Conservation (phyloP, 2,797 vertebrate genomes). For the Hylomyscus alleni region DNA sequence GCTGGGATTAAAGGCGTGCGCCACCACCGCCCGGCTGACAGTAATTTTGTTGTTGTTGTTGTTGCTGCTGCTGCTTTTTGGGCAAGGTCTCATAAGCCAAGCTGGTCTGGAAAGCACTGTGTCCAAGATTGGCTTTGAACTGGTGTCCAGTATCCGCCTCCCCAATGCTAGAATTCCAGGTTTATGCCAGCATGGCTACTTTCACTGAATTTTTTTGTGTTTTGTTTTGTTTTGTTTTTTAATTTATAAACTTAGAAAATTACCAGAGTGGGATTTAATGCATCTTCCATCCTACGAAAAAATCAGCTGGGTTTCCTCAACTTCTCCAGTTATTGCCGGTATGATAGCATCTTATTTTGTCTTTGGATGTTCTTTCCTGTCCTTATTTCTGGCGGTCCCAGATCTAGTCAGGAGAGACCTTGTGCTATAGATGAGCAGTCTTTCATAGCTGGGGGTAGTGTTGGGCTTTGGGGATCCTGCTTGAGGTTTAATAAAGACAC, state of each 20-base stretch:
- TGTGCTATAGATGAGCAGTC: neutral
- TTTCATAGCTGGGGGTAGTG: too few relatives aligned
- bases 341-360: constrained; percentile 72
- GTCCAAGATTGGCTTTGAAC: neutral
- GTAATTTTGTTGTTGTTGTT: neutral
- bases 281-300: constrained; percentile 92
- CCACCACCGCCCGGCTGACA: too few relatives aligned
- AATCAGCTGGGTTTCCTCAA: constrained; percentile 93
- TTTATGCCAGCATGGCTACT: neutral
- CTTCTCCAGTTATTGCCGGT: constrained; percentile 94
- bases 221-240: neutral
- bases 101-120: neutral
- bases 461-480: neutral
- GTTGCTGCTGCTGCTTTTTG: neutral
- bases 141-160: neutral
- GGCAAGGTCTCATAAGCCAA: neutral
- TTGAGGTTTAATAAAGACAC: neutral
- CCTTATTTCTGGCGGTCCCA: neutral
- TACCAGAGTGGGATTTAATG: constrained; percentile 92
- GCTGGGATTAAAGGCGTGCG: too few relatives aligned
- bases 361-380: neutral
- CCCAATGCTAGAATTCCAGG: neutral
- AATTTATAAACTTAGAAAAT: constrained; percentile 90
- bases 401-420: neutral
- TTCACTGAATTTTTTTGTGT: neutral